A percentile compares a stretch with the other conserved stretches of the same genome.
Conservation (phyloP, 2,888 invertebrate species). For the Notodonta ziczac region DNA sequence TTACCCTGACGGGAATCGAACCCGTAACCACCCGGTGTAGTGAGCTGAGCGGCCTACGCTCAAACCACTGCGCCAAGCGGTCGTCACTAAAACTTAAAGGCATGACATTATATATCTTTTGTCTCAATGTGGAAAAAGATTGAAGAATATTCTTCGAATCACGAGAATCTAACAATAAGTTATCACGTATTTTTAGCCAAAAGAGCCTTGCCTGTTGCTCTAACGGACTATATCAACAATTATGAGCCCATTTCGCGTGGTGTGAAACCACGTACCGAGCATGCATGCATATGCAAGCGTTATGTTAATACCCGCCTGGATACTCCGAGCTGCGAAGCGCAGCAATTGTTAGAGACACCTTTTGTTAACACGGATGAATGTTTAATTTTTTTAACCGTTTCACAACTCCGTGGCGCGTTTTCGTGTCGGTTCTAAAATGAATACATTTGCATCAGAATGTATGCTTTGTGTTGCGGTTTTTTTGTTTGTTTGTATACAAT, state of each 20-base stretch:
- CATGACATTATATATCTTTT: too few species aligned
- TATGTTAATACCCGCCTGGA: constrained; percentile 41
- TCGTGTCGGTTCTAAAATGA: constrained; percentile 19
- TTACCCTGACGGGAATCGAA: too few species aligned
- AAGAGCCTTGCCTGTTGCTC: too few species aligned
- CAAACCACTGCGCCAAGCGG: too few species aligned
- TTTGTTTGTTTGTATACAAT: constrained; percentile 1
- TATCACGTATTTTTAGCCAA: too few species aligned
- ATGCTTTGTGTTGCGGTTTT: neutral
- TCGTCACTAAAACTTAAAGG: too few species aligned
- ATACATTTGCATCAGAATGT: constrained; percentile 33
- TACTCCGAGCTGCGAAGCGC: constrained; percentile 12
- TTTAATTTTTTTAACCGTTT: constrained; percentile 19
- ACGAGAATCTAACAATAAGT: too few species aligned
- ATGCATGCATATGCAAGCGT: constrained; percentile 50
- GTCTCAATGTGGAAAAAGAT: too few species aligned
- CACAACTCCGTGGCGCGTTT: constrained; percentile 4
- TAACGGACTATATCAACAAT: too few species aligned
- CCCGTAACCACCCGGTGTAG: too few species aligned
- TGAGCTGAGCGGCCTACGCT: too few species aligned
- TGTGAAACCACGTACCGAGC: constrained; percentile 37
- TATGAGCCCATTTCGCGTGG: constrained; percentile 44
- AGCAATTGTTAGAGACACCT: constrained; percentile 10
- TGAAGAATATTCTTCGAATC: too few species aligned
- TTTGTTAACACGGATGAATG: constrained; percentile 17